Evolutionary conservation across 2,113 vertebrate species (phyloP).

Genomic region (Pantherophis guttatus): DNA sequence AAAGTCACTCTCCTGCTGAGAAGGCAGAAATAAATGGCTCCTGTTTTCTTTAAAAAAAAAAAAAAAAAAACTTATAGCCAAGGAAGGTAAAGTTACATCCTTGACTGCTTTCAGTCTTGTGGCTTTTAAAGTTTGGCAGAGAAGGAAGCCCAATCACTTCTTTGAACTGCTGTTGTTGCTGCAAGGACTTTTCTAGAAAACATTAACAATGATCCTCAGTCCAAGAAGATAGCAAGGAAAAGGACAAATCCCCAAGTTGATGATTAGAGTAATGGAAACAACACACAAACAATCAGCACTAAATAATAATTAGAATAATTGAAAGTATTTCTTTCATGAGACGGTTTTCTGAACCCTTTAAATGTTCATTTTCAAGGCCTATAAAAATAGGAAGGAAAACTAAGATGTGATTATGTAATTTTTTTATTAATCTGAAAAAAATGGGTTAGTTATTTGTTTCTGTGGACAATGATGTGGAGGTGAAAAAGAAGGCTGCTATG

Average conservation of each 20-base stretch:
- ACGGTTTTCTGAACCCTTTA: not conserved
- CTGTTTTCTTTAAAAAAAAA: not conserved
- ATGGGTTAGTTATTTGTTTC: not conserved
- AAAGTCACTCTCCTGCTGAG: not conserved
- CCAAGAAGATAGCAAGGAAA: not conserved
- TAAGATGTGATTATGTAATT: not conserved
- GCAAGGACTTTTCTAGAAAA: conserved; percentile 8
- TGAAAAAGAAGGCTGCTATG: not conserved
- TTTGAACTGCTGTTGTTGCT: not conserved
- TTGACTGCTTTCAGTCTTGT: not conserved
- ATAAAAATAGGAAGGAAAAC: not conserved
- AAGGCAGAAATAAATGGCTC: conserved; percentile 18
- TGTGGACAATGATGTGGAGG: not conserved
- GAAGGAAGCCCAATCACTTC: not conserved
- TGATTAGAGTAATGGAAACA: not conserved
- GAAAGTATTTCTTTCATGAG: not conserved
- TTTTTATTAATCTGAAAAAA: not conserved
- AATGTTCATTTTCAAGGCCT: not conserved
- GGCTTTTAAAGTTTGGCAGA: not conserved
- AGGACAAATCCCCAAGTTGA: not conserved
- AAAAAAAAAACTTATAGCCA: not conserved
- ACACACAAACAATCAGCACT: not conserved
- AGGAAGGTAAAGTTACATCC: fast-evolving
- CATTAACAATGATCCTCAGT: not conserved
- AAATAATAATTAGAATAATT: not conserved